These are phyloP conservation scores for Dermochelys coriacea DNA, from an alignment of 2,797 vertebrate genomes.

Conservation along the genomic window DNA sequence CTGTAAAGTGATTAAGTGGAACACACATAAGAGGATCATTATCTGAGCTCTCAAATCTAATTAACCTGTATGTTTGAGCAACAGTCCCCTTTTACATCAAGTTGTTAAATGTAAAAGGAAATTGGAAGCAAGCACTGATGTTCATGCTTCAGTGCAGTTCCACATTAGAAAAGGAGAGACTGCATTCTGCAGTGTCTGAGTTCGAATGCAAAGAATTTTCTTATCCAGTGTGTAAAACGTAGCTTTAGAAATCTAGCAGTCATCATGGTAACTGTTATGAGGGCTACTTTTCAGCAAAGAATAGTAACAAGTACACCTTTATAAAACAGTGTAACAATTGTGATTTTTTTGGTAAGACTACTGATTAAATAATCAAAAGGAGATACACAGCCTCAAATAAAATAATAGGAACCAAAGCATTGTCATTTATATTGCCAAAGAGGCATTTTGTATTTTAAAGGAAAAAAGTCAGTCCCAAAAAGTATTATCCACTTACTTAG, in stretches of 20 bases:
- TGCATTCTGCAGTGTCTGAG: constrained; percentile 60
- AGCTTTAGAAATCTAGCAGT: constrained; percentile 51
- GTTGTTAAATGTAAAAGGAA: background rate
- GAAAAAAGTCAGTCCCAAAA: constrained; percentile 69
- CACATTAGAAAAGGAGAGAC: constrained; percentile 54
- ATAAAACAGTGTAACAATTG: constrained; percentile 20
- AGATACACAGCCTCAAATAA: constrained; percentile 73
- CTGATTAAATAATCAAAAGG: constrained; percentile 67
- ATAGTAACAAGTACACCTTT: constrained; percentile 64
- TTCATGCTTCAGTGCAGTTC: constrained; percentile 20
- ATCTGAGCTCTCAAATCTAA: background rate
- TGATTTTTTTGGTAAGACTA: constrained; percentile 46
- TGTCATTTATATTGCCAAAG: constrained; percentile 82
- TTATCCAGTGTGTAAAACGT: constrained; percentile 9
- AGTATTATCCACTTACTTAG: constrained; percentile 55
- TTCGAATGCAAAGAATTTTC: background rate
- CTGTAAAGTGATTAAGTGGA: background rate
- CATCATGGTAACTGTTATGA: constrained; percentile 46
- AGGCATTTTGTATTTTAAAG: constrained; percentile 81
- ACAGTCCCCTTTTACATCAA: background rate
- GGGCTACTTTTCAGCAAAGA: constrained; percentile 66
- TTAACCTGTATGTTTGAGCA: background rate
- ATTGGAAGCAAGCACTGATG: constrained; percentile 8
- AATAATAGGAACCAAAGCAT: constrained; percentile 81
- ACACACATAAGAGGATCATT: background rate